A percentile compares a stretch with the other conserved stretches of the same genome.
Evolutionary conservation across 2,888 invertebrate species (phyloP).

Genomic region (Aquatica leii): DNA sequence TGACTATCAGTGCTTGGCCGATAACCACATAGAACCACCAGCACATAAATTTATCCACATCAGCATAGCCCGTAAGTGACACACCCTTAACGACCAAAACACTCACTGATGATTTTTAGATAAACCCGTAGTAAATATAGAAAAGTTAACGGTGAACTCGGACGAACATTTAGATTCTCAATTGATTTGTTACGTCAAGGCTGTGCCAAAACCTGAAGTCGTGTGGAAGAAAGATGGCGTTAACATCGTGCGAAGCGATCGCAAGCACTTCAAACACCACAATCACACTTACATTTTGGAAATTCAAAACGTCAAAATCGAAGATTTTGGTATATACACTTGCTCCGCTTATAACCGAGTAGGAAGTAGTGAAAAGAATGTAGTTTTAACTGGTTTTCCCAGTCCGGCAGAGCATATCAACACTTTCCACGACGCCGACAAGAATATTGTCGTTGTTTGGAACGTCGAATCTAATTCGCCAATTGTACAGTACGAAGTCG

Average conservation of each 20-base stretch:
- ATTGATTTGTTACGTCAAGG: slow-evolving; percentile 59
- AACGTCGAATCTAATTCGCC: slow-evolving; percentile 61
- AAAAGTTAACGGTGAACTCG: slow-evolving; percentile 58
- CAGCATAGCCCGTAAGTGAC: slow-evolving; percentile 55
- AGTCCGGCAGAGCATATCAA: slow-evolving; percentile 37
- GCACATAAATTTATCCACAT: slow-evolving; percentile 54
- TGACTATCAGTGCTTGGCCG: slow-evolving; percentile 61
- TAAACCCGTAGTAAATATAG: slow-evolving; percentile 59
- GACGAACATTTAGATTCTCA: slow-evolving; percentile 58
- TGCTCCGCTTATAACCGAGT: slow-evolving; percentile 59
- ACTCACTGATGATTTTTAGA: slow-evolving; percentile 54
- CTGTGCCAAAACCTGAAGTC: slow-evolving; percentile 57
- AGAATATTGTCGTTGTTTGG: slow-evolving; percentile 59
- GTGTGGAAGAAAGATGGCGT: slow-evolving; percentile 54
- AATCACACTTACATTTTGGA: slow-evolving; percentile 52
- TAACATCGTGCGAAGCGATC: slow-evolving; percentile 46
- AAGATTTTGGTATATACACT: slow-evolving; percentile 60
- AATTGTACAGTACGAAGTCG: slow-evolving; percentile 59
- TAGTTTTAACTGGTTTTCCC: slow-evolving; percentile 52
- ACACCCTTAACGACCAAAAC: not conserved
- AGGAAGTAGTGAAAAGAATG: slow-evolving; percentile 52
- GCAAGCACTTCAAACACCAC: slow-evolving; percentile 43
- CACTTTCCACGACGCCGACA: slow-evolving; percentile 32
- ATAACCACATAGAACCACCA: slow-evolving; percentile 57
- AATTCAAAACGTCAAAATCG: slow-evolving; percentile 51